Evolutionary conservation across 2,888 invertebrate species (phyloP), one percentile per base, ranked within the genome.

Genomic region (Papilio elwesi): DNA sequence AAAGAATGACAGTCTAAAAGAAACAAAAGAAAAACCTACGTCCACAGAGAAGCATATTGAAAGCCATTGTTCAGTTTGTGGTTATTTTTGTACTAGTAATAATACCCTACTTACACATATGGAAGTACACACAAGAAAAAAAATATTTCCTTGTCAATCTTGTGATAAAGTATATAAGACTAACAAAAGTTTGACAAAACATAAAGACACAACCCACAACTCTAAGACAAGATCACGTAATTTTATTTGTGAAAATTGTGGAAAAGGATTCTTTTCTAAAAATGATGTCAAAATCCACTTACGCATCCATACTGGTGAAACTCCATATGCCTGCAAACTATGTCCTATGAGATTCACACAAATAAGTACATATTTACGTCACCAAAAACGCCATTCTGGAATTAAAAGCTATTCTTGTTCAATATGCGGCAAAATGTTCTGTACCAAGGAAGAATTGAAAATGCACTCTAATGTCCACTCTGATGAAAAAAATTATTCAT

Each of bases 261-360:
- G 91, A 0, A 92, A 92, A 81, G 83, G 85, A 0, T 92, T 92
- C 72, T 89, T 79, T 72, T 83, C 87, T 8, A 89, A 89, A 77
- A 80, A 76, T 74, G 87, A 89, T 79, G 83, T 92, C 0, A 83
- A 83, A 38, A 82, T 86, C 15, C 93, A 93, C 66, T 86, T 88
- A 83, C 80, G 91, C 9, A 86, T 83, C 7, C 93, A 93, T 67
- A 92, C 92, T 2, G 88, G 89, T 0, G 92, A 93, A 74, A 91
- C 90, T 11, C 93, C 93, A 2, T 92, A 89, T 74, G 72, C 80
- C 2, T 93, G 92, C 73, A 74, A 86, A 0, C 74, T 83, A 16
- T 93, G 93, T 70, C 81, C 84, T 0, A 77, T 81, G 12, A 83
- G 81, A 15, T 93, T 92, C 70, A 86, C 86, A 3, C 92, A 92